Base-by-base conservation (phyloP, 2,888 invertebrate species). In the Neocrepidodera transversa region DNA sequence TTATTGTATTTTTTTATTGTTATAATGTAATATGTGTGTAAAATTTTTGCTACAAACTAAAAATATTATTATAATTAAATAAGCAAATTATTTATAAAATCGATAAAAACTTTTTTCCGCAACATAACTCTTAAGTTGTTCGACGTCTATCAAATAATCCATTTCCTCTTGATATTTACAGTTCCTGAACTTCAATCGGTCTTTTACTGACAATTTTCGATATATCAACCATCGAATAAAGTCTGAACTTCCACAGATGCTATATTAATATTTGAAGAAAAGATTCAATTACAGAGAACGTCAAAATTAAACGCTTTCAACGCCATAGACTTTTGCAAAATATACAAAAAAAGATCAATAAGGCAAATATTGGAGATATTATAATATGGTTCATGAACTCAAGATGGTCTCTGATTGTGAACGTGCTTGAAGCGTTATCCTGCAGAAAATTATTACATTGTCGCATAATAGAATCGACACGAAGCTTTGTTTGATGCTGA, bases 401-500 rank as follows among this genome's bases (percentile, higher is more conserved):
- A 13, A 11, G n/a, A 13, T 32, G 13, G 13, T 45, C n/a, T 45
- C 13, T 45, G 45, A 26, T 45, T 26, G 45, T 45, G 26, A 45
- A 26, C 26, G 45, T 45, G 45, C 45, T 28, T 45, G 14, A 11
- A 26, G 45, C 16, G 11, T 14, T 26, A 26, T 26, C 14, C 45
- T 14, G 13, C 13, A 28, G 28, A 18, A 45, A 45, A 42, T 42
- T 10, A 42, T 42, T 42, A n/a, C 20, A n/a, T n/a, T 42, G 42
- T 20, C 42, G 20, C 40, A n/a, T n/a, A 11, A 20, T 20, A n/a
- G 42, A 42, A n/a, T 13, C 20, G 20, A 5, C 18, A 18, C n/a
- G n/a, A n/a, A 23, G 18, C 42, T 16, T 40, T 40, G 40, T 40
- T 40, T 40, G 40, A 40, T 17, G 40, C 40, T 40, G 40, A 40